phyloP scores from a whole-genome alignment of 2,113 vertebrate genomes.

The Macaca nemestrina region DNA sequence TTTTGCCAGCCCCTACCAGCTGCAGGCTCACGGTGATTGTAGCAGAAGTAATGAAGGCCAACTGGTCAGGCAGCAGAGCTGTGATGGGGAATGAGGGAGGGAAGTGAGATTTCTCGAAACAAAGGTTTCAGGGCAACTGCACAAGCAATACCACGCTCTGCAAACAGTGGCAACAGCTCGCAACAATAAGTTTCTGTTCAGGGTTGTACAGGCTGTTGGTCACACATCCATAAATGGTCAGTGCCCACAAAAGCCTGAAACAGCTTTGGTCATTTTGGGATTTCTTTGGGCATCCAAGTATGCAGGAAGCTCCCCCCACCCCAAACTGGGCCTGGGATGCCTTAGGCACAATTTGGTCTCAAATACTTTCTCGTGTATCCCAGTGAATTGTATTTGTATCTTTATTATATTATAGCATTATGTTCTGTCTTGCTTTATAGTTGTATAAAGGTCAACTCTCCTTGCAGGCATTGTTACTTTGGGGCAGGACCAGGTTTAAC shows the following conservation, averaged over 20 bases:
- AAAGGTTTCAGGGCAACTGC: constrained; percentile 35
- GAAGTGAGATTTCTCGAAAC: not conserved
- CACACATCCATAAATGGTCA: not conserved
- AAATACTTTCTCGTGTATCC: not conserved
- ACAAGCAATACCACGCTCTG: not conserved
- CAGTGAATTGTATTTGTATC: not conserved
- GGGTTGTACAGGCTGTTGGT: not conserved
- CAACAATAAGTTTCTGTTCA: not conserved
- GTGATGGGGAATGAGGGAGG: not conserved
- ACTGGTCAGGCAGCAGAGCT: too few species aligned
- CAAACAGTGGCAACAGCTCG: not conserved
- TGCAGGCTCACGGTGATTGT: not conserved
- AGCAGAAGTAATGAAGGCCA: not conserved
- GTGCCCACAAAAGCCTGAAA: not conserved
- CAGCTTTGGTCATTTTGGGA: not conserved
- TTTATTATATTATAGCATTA: not conserved
- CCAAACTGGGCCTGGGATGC: not conserved
- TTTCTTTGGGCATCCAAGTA: not conserved
- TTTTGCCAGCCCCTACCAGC: not conserved
- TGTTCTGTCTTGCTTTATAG: not conserved
- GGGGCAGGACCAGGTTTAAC: not conserved
- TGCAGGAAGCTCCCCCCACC: not conserved
- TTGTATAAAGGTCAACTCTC: not conserved
- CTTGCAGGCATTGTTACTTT: not conserved
- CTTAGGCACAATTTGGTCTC: not conserved